Conservation (phyloP, 2,888 invertebrate genomes). For the Kryphioiulus occultus region DNA sequence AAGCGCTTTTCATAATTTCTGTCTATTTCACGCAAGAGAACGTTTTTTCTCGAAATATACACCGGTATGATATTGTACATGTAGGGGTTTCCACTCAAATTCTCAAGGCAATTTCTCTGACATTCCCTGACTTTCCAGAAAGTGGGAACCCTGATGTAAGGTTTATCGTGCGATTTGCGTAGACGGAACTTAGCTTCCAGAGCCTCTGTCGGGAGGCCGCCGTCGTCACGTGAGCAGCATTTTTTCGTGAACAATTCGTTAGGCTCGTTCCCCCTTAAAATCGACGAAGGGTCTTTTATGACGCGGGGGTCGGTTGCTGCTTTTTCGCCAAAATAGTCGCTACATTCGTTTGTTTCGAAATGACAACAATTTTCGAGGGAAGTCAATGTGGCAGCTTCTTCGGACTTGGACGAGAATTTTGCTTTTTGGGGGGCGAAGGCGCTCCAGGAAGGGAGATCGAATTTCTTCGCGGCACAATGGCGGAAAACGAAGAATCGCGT, state of each 20-base stretch:
- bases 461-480: background rate
- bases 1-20: too few species aligned
- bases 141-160: too few species aligned
- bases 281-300: slow-evolving; percentile 2
- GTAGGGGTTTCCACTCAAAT: too few species aligned
- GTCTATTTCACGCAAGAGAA: too few species aligned
- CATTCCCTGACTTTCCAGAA: too few species aligned
- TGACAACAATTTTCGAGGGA: background rate
- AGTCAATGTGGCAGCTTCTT: background rate
- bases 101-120: too few species aligned
- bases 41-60: too few species aligned
- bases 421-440: background rate
- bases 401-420: background rate
- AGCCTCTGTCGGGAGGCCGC: background rate
- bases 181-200: background rate
- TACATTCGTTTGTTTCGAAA: background rate
- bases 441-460: background rate
- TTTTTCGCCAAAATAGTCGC: background rate
- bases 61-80: too few species aligned
- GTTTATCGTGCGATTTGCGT: too few species aligned
- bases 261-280: background rate
- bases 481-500: background rate
- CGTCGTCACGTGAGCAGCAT: slow-evolving; percentile 20
- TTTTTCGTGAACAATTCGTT: background rate
- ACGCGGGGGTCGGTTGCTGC: background rate